phyloP scores from a whole-genome alignment of 2,888 invertebrate species.

The Blastobasis adustella region DNA sequence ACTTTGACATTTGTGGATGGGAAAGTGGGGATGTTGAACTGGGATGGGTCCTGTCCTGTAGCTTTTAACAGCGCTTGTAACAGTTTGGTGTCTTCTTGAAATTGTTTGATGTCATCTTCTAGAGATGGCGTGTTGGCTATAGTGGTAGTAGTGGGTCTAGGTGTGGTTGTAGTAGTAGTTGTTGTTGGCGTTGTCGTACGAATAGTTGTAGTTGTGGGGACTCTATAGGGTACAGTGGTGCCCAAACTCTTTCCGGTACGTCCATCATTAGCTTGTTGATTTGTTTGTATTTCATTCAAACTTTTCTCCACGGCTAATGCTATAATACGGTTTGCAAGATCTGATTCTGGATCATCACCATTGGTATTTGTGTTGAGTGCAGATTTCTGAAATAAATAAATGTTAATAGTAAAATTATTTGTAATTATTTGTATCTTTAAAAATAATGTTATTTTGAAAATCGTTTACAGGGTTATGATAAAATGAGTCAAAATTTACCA shows the following conservation, averaged over 20 bases:
- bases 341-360: slow-evolving; percentile 58
- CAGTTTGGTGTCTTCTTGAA: slow-evolving; percentile 65
- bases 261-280: slow-evolving; percentile 30
- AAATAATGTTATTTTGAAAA: background rate
- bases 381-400: slow-evolving; percentile 53
- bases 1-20: slow-evolving; percentile 33
- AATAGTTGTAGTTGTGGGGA: slow-evolving; percentile 38
- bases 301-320: slow-evolving; percentile 71
- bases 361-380: slow-evolving; percentile 52
- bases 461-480: background rate
- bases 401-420: background rate
- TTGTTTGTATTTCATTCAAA: slow-evolving; percentile 57
- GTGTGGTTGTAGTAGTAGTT: slow-evolving; percentile 35
- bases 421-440: background rate
- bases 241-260: slow-evolving; percentile 44
- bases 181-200: slow-evolving; percentile 35
- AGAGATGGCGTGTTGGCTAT: slow-evolving; percentile 43
- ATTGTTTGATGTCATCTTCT: slow-evolving; percentile 65
- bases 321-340: slow-evolving; percentile 70
- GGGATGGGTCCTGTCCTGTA: slow-evolving; percentile 63
- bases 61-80: slow-evolving; percentile 63
- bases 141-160: slow-evolving; percentile 39
- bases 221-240: slow-evolving; percentile 18
- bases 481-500: slow-evolving; percentile 54
- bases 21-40: slow-evolving; percentile 59